phyloP scores from a whole-genome alignment of 2,888 invertebrate genomes.

The Aphrophora alni region DNA sequence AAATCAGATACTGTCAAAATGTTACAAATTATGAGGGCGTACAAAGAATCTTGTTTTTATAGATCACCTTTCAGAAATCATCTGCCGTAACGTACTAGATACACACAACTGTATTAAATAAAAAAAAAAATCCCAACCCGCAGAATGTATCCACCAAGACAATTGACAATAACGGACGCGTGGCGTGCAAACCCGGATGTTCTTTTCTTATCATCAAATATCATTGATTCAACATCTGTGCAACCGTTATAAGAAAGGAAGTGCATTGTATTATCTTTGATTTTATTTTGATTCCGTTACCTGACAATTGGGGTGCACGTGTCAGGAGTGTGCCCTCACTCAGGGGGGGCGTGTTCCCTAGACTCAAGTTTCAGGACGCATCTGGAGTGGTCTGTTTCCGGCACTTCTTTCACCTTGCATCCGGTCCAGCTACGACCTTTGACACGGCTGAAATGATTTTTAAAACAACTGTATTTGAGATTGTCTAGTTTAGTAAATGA shows the following conservation, averaged over 20 bases:
- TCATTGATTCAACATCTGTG: not conserved
- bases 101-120: not conserved
- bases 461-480: not conserved
- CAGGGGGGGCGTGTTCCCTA: constrained; percentile 14
- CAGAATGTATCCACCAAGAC: not conserved
- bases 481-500: not conserved
- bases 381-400: constrained; percentile 34
- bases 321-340: constrained; percentile 13
- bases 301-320: constrained; percentile 19
- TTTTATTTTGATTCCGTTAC: constrained; percentile 9
- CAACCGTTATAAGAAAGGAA: not conserved
- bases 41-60: too few relatives aligned
- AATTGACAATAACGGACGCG: not conserved
- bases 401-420: constrained; percentile 52
- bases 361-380: constrained; percentile 34
- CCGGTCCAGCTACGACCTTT: constrained; percentile 54
- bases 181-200: not conserved
- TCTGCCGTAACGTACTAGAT: too few relatives aligned
- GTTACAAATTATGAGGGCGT: too few relatives aligned
- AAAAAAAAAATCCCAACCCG: not conserved
- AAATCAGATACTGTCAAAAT: too few relatives aligned
- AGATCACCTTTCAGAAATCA: too few relatives aligned
- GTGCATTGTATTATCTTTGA: not conserved
- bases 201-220: not conserved
- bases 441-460: not conserved